Base-by-base conservation (phyloP, 1,140 invertebrate genomes). In the Lordiphosa stackelbergi region DNA sequence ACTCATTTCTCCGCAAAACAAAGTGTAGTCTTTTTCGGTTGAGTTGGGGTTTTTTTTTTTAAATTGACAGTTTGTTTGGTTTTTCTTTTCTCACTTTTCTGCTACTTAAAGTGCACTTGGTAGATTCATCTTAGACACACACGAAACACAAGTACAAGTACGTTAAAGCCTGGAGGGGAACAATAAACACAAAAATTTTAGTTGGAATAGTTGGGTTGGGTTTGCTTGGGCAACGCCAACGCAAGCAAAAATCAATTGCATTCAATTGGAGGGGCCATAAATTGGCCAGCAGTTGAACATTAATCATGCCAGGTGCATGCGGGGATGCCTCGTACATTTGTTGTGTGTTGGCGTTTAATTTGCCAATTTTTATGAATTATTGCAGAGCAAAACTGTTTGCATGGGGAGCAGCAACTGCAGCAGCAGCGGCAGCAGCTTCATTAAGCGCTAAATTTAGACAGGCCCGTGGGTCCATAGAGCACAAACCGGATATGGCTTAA, bases 361-460 rank as follows among this genome's bases (percentile, higher is more conserved):
- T 83, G 77, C 77, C 77, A 83, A 83, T 83, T 83, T 81, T 83
- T 74, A 83, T 84, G 77, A 83, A 71, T 84, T 83, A 83, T 74
- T 58, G 11, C n/a, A 45, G 19, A 11, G 43, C 49, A 59, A 43
- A 73, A 53, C 69, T 81, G 77, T 81, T 81, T 81, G 78, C 69
- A 83, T 81, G 68, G 66, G 55, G 57, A 72, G 61, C 53, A 40
- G 19, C 47, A 43, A 13, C 55, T 51, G 36, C 54, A 63, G 69
- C 71, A 63, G 72, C 47, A 43, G 16, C 55, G 51, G 36, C 54
- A 63, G 69, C 71, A 63, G 72, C 78, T 83, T 77, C 77, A 83
- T 83, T 83, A 83, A 78, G 70, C 73, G 69, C 78, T 83, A 83
- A 83, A 83, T 83, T 85, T 83, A 83, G 78, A 83, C 78, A 81